Conservation (phyloP, 1,140 invertebrate species). For the Trinorchestia longiramus region DNA sequence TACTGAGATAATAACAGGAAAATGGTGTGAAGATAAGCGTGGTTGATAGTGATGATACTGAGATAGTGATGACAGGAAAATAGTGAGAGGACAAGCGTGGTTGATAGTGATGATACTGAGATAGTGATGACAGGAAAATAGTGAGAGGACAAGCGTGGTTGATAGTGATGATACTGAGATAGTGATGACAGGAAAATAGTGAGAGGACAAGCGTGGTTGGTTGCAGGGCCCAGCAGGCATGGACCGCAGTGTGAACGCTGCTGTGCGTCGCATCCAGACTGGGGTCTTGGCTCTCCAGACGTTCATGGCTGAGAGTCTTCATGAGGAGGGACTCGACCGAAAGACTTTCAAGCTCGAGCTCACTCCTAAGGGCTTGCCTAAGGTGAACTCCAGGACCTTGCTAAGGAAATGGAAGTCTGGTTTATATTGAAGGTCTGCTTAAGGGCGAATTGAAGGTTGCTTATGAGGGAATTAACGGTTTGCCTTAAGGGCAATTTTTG, state of each 20-base stretch:
- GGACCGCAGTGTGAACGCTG: conserved; percentile 80
- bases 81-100: too few species aligned
- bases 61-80: too few species aligned
- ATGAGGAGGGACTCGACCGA: conserved; percentile 81
- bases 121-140: too few species aligned
- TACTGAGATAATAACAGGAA: too few species aligned
- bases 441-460: neutral
- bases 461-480: neutral
- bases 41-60: too few species aligned
- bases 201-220: neutral
- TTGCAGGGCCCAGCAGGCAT: conserved; percentile 77
- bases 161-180: too few species aligned
- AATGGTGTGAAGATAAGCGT: too few species aligned
- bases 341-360: conserved; percentile 83
- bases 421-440: neutral
- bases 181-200: too few species aligned
- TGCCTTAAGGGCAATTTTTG: neutral
- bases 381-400: conserved; percentile 63
- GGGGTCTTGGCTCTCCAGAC: conserved; percentile 86
- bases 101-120: too few species aligned
- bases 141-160: neutral
- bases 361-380: conserved; percentile 70
- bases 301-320: conserved; percentile 88
- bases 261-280: conserved; percentile 81
- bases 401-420: neutral